Evolutionary conservation across 2,113 vertebrate genomes (phyloP).

Genomic region (Odontophorus gujanensis): DNA sequence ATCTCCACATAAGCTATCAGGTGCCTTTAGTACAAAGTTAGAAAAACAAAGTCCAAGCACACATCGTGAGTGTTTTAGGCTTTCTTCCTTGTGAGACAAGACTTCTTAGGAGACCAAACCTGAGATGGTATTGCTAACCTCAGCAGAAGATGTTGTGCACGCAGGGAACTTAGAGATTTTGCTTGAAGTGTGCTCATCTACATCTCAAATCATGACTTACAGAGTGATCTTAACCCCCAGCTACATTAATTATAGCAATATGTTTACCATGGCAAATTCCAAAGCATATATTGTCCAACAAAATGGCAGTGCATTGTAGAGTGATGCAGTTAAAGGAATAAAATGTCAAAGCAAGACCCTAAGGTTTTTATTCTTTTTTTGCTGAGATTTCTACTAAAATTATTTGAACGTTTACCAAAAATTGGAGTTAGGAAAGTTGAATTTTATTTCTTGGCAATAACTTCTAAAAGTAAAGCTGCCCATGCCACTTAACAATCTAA

Average conservation of each 20-base stretch:
- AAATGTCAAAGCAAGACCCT: background rate
- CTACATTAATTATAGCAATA: background rate
- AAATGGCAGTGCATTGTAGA: background rate
- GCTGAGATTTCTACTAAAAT: background rate
- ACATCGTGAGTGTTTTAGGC: background rate
- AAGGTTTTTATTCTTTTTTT: background rate
- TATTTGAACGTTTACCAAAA: background rate
- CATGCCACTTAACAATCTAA: background rate
- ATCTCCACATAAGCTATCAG: background rate
- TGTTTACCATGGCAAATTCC: slow-evolving; percentile 19
- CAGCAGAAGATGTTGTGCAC: background rate
- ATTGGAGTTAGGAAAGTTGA: background rate
- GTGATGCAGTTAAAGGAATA: background rate
- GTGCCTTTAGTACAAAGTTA: background rate
- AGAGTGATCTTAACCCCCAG: background rate
- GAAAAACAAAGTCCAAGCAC: background rate
- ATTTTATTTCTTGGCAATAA: too few relatives aligned
- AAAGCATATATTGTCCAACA: background rate
- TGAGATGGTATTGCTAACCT: background rate
- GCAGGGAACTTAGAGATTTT: background rate
- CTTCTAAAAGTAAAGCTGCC: background rate
- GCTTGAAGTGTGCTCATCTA: background rate
- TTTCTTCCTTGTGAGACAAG: background rate
- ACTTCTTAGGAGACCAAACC: background rate
- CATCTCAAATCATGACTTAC: background rate